Evolutionary conservation across 2,888 invertebrate genomes (phyloP), one percentile per base, ranked within the genome.

Genomic region (Pocota personata): DNA sequence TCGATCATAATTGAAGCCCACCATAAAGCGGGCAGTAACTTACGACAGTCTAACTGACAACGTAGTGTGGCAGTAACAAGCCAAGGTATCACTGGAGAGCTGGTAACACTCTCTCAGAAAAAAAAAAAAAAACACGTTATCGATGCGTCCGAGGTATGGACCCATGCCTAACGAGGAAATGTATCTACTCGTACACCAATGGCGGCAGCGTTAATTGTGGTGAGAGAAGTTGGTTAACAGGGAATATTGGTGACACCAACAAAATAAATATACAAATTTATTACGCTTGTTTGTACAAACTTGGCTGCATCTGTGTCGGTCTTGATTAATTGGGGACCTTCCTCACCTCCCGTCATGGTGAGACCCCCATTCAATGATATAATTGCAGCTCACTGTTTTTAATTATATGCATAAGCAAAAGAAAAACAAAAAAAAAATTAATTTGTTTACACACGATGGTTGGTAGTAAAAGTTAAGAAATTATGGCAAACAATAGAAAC

Each of bases 301-400:
- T 27, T 10, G 10, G 16, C 16, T 37, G 37, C 57, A 3, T 2
- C 27, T 58, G 58, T 66, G 57, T 79, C 72, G 58, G 27, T 50
- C 58, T 69, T 77, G 57, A 77, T 66, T 58, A 72, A 72, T 72
- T 83, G 60, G 27, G 14, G 50, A 52, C 71, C 48, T 21, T 57
- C n/a, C 24, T 12, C 30, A 7, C n/a, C 16, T 21, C 14, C 35
- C 32, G 10, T 30, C 2, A 21, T 21, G 16, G 8, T 46, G 21
- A 32, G 75, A 60, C 21, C 50, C 48, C 19, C 27, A 79, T 40
- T 57, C 57, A 71, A 64, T 66, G 46, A 83, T 52, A 60, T 72
- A 52, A 83, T 83, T 78, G 52, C 52, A 50, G 30, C 40, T 43
- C 64, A 66, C 35, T 37, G 37, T 37, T 69, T 60, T 55, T 66